A percentile compares a stretch with the other conserved stretches of the same genome.
These are phyloP conservation scores for Agrotis puta DNA, from an alignment of 2,888 invertebrate species.

Conservation along the genomic window DNA sequence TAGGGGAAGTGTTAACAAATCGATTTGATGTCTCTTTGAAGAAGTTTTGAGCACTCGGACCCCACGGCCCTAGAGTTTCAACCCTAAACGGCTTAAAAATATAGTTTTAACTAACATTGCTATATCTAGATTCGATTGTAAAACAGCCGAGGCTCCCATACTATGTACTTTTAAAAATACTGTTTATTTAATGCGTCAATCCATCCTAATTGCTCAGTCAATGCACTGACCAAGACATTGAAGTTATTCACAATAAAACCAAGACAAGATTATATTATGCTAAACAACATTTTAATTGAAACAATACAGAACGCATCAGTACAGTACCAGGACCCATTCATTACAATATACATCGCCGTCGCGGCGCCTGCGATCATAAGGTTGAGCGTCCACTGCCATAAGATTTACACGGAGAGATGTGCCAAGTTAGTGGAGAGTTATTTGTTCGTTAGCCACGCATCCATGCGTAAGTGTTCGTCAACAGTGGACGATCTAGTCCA, in stretches of 20 bases:
- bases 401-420: background rate
- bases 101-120: no score
- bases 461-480: background rate
- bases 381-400: background rate
- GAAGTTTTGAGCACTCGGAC: no score
- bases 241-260: constrained; percentile 22
- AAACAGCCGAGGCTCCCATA: no score
- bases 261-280: background rate
- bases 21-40: no score
- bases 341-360: constrained; percentile 37
- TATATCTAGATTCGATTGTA: no score
- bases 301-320: constrained; percentile 44
- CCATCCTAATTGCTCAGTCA: background rate
- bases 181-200: background rate
- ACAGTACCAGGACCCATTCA: constrained; percentile 23
- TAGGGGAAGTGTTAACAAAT: no score
- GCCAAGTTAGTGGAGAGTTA: background rate
- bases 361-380: constrained; percentile 43
- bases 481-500: background rate
- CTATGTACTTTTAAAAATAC: no score
- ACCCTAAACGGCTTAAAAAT: no score
- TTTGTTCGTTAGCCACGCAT: background rate
- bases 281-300: constrained; percentile 28
- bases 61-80: no score
- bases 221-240: background rate